These are phyloP conservation scores for Sula dactylatra DNA, from an alignment of 2,113 vertebrate species.

Conservation along the genomic window DNA sequence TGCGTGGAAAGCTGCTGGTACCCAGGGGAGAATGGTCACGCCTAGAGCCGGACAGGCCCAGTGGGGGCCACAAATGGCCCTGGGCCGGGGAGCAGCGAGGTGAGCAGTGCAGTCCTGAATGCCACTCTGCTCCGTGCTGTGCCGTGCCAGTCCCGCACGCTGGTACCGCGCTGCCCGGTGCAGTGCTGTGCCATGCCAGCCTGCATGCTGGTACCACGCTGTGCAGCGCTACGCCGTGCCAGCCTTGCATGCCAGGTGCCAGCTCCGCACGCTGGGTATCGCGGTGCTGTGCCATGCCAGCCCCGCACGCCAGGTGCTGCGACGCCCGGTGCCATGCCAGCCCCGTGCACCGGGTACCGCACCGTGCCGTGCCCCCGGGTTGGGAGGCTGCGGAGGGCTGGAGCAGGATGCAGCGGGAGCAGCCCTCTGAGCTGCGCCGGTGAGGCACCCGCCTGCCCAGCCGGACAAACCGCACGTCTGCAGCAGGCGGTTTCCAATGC, in stretches of 20 bases:
- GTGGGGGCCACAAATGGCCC: accelerated
- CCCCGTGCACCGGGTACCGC: neutral
- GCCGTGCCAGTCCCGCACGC: neutral
- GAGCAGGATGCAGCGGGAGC: neutral
- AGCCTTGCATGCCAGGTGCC: neutral
- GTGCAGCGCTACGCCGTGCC: neutral
- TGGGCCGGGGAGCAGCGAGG: neutral
- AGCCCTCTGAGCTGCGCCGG: neutral
- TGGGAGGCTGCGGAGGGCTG: neutral
- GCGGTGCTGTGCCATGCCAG: neutral
- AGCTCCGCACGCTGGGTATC: neutral
- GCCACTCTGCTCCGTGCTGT: neutral
- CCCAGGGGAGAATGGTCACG: accelerated
- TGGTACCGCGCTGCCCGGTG: neutral
- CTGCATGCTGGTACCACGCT: neutral
- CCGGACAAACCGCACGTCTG: neutral
- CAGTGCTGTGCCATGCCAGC: neutral
- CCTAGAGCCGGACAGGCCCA: neutral
- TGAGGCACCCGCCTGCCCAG: neutral
- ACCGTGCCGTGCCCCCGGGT: neutral
- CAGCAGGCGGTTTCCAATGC: neutral
- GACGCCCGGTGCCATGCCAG: neutral
- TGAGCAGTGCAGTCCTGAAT: neutral
- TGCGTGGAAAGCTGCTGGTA: neutral
- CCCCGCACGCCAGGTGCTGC: no score